Evolutionary conservation across 2,113 vertebrate species (phyloP).

Genomic region (Esox niger): DNA sequence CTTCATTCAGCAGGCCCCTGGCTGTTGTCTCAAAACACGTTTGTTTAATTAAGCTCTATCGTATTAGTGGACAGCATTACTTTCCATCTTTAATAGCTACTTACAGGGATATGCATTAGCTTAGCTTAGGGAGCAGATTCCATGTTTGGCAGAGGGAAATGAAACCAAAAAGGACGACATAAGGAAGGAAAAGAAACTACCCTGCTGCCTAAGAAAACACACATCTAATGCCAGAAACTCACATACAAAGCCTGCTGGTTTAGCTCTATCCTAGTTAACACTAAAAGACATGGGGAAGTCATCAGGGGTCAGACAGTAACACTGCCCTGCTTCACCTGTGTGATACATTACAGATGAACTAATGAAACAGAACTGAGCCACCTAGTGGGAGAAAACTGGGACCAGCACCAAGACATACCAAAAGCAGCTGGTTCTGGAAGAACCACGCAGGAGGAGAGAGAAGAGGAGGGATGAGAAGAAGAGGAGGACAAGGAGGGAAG

Average conservation of each 20-base stretch:
- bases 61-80: constrained; percentile 32
- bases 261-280: background rate
- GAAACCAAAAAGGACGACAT: background rate
- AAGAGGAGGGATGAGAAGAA: too few species aligned
- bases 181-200: constrained; percentile 8
- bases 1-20: constrained; percentile 13
- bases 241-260: background rate
- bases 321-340: background rate
- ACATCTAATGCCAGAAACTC: background rate
- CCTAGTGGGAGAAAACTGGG: background rate
- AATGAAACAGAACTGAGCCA: background rate
- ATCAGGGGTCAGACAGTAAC: background rate
- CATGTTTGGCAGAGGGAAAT: constrained; percentile 16
- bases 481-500: too few species aligned
- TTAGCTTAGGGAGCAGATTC: constrained; percentile 18
- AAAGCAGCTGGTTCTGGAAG: background rate
- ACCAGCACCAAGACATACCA: background rate
- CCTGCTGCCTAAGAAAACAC: background rate
- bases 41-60: constrained; percentile 47
- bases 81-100: constrained; percentile 33
- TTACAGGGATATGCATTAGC: constrained; percentile 21
- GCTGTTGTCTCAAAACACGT: constrained; percentile 25
- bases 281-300: background rate
- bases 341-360: background rate
- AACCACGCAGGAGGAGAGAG: background rate